Conservation (phyloP, 2,888 invertebrate species). For the Stomorhina lunata region DNA sequence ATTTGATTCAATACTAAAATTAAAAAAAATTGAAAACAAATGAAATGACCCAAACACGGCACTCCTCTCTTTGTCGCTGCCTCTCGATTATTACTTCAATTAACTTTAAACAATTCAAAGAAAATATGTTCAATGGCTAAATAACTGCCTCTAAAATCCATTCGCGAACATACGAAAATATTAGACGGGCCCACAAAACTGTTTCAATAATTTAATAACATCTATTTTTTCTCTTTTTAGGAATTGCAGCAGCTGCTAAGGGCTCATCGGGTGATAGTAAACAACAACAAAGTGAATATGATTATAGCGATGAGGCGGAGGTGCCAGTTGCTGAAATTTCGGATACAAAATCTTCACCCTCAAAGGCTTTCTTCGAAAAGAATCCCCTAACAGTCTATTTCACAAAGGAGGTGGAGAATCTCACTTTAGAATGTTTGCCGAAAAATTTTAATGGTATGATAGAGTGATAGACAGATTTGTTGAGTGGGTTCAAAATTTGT, state of each 20-base stretch:
- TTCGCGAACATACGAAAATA: too few relatives aligned
- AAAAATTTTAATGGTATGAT: constrained; percentile 54
- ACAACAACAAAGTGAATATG: constrained; percentile 44
- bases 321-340: constrained; percentile 34
- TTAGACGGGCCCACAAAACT: background rate
- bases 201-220: background rate
- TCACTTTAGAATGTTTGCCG: constrained; percentile 54
- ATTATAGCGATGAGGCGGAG: constrained; percentile 37
- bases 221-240: constrained; percentile 25
- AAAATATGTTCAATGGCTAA: background rate
- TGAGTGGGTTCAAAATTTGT: too few relatives aligned
- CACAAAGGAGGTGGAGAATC: constrained; percentile 52
- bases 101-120: background rate
- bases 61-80: background rate
- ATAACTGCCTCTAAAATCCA: too few relatives aligned
- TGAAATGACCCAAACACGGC: background rate
- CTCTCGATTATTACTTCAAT: background rate
- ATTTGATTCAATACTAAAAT: background rate
- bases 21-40: background rate
- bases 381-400: constrained; percentile 44
- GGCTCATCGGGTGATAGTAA: constrained; percentile 44
- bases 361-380: constrained; percentile 51
- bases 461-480: too few relatives aligned
- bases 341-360: constrained; percentile 28
- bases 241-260: constrained; percentile 45